These are phyloP conservation scores for Gortyna flavago DNA, from an alignment of 2,888 invertebrate species.

Conservation along the genomic window DNA sequence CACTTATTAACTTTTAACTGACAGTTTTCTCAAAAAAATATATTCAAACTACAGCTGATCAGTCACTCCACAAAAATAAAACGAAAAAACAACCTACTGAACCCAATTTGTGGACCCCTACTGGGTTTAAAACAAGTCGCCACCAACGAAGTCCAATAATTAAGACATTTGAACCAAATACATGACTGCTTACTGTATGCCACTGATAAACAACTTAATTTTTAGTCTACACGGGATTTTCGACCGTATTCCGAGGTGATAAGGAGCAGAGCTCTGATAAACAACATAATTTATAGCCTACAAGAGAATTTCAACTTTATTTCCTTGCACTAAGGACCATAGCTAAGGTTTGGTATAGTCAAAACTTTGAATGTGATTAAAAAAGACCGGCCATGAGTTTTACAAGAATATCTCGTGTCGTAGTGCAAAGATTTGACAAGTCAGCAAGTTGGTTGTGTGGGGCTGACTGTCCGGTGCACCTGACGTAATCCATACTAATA, in stretches of 20 bases:
- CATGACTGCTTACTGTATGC: conserved; percentile 41
- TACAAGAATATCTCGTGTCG: neutral
- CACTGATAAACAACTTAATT: conserved; percentile 35
- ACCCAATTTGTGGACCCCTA: conserved; percentile 52
- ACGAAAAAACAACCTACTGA: conserved; percentile 24
- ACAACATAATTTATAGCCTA: neutral
- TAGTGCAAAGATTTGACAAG: neutral
- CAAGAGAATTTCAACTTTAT: conserved; percentile 5
- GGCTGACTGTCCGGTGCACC: neutral
- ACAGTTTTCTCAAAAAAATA: neutral
- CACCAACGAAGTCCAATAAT: conserved; percentile 84
- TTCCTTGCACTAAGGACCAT: accelerated
- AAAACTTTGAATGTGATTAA: conserved; percentile 9
- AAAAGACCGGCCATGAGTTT: conserved; percentile 4
- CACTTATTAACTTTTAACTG: neutral
- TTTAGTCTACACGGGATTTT: neutral
- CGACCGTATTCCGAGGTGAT: neutral
- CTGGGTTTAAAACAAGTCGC: conserved; percentile 59
- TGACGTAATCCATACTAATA: no score
- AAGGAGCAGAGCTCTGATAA: conserved; percentile 29
- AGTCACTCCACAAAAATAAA: conserved; percentile 12
- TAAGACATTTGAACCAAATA: conserved; percentile 81
- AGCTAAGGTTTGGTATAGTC: accelerated
- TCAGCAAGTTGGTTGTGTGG: neutral
- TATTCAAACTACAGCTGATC: neutral